These are phyloP conservation scores for Rhinopomastus cyanomelas DNA, from an alignment of 2,113 vertebrate genomes.

Conservation along the genomic window DNA sequence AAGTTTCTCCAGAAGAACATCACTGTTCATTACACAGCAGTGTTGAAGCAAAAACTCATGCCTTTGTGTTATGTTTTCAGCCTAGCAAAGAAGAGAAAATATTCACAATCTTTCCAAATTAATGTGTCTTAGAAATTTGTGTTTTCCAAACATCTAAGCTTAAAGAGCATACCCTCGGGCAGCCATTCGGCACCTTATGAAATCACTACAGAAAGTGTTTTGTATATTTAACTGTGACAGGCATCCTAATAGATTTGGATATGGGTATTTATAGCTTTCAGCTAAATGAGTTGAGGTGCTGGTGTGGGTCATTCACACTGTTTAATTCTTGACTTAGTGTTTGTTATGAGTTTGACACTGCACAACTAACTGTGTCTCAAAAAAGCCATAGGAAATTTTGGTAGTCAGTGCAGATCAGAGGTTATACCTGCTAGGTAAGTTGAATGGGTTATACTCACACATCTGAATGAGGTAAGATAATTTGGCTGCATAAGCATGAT, in stretches of 20 bases:
- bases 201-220: neutral
- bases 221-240: neutral
- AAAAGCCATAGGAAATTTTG: neutral
- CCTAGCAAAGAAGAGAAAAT: neutral
- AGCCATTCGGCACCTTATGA: neutral
- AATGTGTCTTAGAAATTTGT: neutral
- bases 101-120: neutral
- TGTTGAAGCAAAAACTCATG: neutral
- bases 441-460: neutral
- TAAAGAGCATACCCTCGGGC: neutral
- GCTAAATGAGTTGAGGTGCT: neutral
- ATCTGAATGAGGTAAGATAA: neutral
- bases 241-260: neutral
- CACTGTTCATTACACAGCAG: neutral
- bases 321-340: neutral
- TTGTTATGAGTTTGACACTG: neutral
- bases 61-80: neutral
- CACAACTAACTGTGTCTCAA: neutral
- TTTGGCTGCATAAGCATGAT: neutral
- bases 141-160: neutral
- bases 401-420: neutral
- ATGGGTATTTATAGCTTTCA: neutral
- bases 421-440: neutral
- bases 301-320: neutral
- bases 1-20: neutral